phyloP scores from a whole-genome alignment of 2,888 invertebrate genomes.

The Ochropleura leucogaster region DNA sequence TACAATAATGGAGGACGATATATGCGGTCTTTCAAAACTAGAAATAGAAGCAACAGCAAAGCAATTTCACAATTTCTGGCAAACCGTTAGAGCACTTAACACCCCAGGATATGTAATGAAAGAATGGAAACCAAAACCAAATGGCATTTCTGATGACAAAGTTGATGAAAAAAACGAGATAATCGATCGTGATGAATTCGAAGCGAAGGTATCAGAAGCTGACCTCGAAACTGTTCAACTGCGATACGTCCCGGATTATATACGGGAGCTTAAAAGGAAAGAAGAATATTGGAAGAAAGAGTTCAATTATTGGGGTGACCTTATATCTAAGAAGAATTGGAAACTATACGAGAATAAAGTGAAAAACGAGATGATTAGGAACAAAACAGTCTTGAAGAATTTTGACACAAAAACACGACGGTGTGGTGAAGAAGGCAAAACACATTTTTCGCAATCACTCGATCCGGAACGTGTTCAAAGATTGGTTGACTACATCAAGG shows the following conservation, averaged over 20 bases:
- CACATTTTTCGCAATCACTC: background rate
- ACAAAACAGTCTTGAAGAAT: background rate
- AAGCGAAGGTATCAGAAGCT: background rate
- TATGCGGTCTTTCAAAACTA: background rate
- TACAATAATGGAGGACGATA: background rate
- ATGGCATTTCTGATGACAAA: accelerated
- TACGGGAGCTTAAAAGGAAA: constrained; percentile 5
- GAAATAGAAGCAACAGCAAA: background rate
- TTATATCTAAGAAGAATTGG: constrained; percentile 16
- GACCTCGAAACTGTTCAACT: background rate
- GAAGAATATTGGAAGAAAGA: constrained; percentile 11
- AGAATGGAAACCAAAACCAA: no score
- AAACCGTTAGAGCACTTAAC: accelerated
- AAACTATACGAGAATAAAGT: constrained; percentile 6
- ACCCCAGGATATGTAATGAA: background rate
- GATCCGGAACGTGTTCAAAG: constrained; percentile 12
- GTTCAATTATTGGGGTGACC: background rate
- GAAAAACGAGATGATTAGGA: background rate
- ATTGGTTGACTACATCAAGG: background rate
- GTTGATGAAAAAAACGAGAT: background rate
- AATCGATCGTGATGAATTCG: accelerated
- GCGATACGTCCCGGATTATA: constrained; percentile 13
- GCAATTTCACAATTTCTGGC: no score
- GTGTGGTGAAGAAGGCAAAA: background rate
- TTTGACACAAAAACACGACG: background rate